Evolutionary conservation across 1,140 invertebrate genomes (phyloP), one percentile per base, ranked within the genome.

Genomic region (Aphelenchoides besseyi): DNA sequence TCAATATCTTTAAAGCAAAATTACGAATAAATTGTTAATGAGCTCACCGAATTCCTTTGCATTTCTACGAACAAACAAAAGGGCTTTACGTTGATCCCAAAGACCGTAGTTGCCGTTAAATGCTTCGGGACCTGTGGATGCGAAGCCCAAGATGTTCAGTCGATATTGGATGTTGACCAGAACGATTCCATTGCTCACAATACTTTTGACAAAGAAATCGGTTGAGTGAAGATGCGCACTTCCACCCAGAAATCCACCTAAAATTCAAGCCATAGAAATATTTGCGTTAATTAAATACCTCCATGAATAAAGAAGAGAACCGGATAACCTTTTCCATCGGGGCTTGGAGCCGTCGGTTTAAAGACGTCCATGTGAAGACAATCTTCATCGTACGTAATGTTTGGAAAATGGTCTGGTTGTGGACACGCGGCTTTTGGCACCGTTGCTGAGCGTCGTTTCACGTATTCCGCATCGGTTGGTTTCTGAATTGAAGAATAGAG

Each of bases 11-110:
- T n/a, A n/a, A n/a, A n/a, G n/a, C n/a, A n/a, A n/a, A n/a, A n/a
- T n/a, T n/a, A n/a, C n/a, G n/a, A n/a, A n/a, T n/a, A n/a, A n/a
- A n/a, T n/a, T n/a, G n/a, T n/a, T n/a, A n/a, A n/a, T n/a, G n/a
- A n/a, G n/a, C n/a, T n/a, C n/a, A n/a, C n/a, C n/a, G 71, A 89
- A 89, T 1, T 82, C 74, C 0, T 71, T 70, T 37, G 89, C 89
- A 69, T 86, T 84, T n/a, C 79, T 48, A 35, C 75, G 78, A 37
- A 86, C 71, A 84, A 84, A 86, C 53, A 74, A 54, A 5, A 86
- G 70, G 16, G 84, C 81, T 29, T 71, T 28, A 36, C 66, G 61
- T 74, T 83, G 82, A 72, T 86, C 85, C 71, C 79, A 83, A 1
- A 86, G 55, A 3, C 81, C 86, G 41, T 76, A 78, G 69, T 86